phyloP scores from a whole-genome alignment of 2,888 invertebrate genomes.

The Clusia tigrina region DNA sequence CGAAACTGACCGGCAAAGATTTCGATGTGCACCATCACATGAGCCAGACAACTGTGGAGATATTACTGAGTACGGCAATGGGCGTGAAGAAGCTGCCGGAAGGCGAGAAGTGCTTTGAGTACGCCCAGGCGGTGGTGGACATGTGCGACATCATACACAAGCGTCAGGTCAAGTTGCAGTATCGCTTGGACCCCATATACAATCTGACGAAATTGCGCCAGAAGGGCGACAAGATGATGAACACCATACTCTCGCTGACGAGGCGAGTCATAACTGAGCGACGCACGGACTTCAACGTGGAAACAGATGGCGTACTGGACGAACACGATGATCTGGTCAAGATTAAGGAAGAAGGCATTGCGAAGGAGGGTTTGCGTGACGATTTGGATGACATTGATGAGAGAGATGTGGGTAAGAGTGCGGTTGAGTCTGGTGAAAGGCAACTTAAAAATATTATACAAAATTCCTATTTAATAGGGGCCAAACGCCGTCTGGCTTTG shows the following conservation, averaged over 20 bases:
- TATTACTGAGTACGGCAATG: slow-evolving; percentile 80
- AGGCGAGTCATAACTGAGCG: slow-evolving; percentile 71
- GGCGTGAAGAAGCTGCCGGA: slow-evolving; percentile 76
- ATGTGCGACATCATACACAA: slow-evolving; percentile 83
- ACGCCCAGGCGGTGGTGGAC: slow-evolving; percentile 83
- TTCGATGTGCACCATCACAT: slow-evolving; percentile 80
- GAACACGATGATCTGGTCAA: slow-evolving; percentile 33
- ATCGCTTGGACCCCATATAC: slow-evolving; percentile 74
- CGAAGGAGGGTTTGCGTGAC: slow-evolving; percentile 70
- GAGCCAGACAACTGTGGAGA: slow-evolving; percentile 78
- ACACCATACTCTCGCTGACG: slow-evolving; percentile 76
- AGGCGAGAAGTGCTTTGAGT: slow-evolving; percentile 73
- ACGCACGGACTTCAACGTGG: slow-evolving; percentile 66
- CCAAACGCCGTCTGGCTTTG: slow-evolving; percentile 82
- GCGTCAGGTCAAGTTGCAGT: slow-evolving; percentile 75
- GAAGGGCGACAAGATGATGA: slow-evolving; percentile 71
- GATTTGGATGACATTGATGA: slow-evolving; percentile 80
- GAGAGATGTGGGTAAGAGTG: slow-evolving; percentile 73
- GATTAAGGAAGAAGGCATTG: slow-evolving; percentile 47
- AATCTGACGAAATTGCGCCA: slow-evolving; percentile 72
- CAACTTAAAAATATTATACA: not conserved
- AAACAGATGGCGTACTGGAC: slow-evolving; percentile 19
- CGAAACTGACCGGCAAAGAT: slow-evolving; percentile 67
- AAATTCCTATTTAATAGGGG: slow-evolving; percentile 65
- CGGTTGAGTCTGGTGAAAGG: no score